Base-by-base conservation (phyloP, 2,113 vertebrate species). In the Pachyramphus minor region DNA sequence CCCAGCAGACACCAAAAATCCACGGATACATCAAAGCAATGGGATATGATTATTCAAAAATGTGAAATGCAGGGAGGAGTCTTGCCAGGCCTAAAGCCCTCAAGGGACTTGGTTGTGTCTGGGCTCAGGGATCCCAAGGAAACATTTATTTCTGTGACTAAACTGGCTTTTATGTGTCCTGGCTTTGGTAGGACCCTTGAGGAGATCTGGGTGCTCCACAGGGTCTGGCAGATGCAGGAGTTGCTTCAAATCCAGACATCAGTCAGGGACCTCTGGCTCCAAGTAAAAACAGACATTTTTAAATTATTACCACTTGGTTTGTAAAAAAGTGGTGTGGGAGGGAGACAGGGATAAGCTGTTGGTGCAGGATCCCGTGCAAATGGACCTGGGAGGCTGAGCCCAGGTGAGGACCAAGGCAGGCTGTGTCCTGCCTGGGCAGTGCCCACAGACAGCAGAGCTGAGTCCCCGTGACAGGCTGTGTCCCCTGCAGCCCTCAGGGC, bases 361-460 rank as follows among this genome's bases (percentile, higher is more conserved):
- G 64, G 44, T 62, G 27, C 18, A 12, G 67, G 23, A 44, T 49
- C 17, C 5, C 5, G 35, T 4, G 45, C 59, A 23, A 75, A 12
- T 3, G 5, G 73, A 42, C 12, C 35, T 15, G 35, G 41, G 72
- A 31, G 13, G 31, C 25, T 1, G 4, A 35, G 60, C 52, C 20
- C 1, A 18, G 45, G 24, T 17, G 49, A 44, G 56, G 41, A 11
- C 5, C 0, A 6, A 21, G 42, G 2, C 5, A 60, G 35, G 66
- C 39, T 44, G 41, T 8, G 56, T 11, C 23, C 35, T 13, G 23
- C 14, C 71, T 8, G 53, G 50, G 39, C 73, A 39, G 14, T 24
- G 33, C 14, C 60, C 0, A 0, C 4, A 6, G 67, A 1, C 47
- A 7, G 24, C 27, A 4, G 53, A 35, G n/a, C 42, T 1, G 4